These are phyloP conservation scores for Takifugu bimaculatus DNA, from an alignment of 2,113 vertebrate species.

Conservation along the genomic window DNA sequence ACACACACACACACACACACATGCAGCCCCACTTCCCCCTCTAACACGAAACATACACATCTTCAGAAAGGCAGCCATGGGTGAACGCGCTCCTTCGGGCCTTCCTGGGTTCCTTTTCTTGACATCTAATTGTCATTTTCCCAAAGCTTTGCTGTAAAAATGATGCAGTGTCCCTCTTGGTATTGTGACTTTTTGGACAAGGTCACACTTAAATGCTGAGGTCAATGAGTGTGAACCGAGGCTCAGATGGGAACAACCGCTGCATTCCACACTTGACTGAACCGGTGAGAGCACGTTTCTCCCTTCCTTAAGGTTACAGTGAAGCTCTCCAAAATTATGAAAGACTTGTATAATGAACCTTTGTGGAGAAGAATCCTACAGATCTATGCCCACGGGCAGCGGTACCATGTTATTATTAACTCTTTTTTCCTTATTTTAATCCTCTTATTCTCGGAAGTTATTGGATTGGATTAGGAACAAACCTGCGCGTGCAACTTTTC, in stretches of 20 bases:
- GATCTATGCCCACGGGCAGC: slow-evolving; percentile 4
- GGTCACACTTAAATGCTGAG: slow-evolving; percentile 7
- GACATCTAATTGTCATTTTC: neutral
- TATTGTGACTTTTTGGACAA: neutral
- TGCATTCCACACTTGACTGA: slow-evolving; percentile 45
- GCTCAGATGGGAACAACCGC: slow-evolving; percentile 23
- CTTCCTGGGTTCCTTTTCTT: no score
- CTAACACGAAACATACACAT: no score
- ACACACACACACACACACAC: no score
- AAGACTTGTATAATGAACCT: slow-evolving; percentile 24
- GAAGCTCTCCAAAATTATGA: slow-evolving; percentile 16
- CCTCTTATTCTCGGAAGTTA: neutral
- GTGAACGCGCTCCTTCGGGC: no score
- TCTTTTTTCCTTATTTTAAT: neutral
- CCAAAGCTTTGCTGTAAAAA: no score
- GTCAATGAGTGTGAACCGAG: slow-evolving; percentile 12
- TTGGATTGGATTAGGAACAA: neutral
- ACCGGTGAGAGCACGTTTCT: slow-evolving; percentile 45
- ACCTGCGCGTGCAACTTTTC: neutral
- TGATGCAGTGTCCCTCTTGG: no score
- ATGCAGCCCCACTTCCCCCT: no score
- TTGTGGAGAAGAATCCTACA: slow-evolving; percentile 14
- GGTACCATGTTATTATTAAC: neutral
- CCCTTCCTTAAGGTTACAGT: slow-evolving; percentile 27
- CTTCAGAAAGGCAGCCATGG: no score